Evolutionary conservation across 2,888 invertebrate species (phyloP), one percentile per base, ranked within the genome.

Genomic region (Aradus depressus): DNA sequence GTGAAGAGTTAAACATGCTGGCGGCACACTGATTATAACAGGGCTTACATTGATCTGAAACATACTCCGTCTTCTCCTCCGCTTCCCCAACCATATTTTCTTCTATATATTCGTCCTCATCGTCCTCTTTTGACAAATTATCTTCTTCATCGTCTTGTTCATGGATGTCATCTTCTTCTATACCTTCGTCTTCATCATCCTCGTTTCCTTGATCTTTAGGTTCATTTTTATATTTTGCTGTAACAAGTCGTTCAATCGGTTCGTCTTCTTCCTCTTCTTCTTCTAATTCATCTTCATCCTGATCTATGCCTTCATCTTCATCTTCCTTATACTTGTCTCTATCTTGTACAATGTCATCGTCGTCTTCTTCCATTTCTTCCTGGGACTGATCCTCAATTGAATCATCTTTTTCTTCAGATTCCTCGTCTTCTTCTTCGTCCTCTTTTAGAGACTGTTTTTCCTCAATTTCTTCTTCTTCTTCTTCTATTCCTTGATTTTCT

Each of bases 141-240:
- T 50, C 51, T 39, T 23, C 32, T 47, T 48, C 31, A 5, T 18
- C 28, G 28, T 26, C 45, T 28, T 32, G 66, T 32, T 68, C 65
- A 42, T 67, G 65, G 59, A 64, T 64, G 48, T 63, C 61, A 50
- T 64, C 60, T 21, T 61, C 58, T 22, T 58, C 53, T 38, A 67
- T 64, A 8, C 61, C 62, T 63, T 63, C 64, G 38, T 68, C 66
- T 41, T 67, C 65, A 34, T 66, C 65, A 35, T 67, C 64, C 53
- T 67, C 61, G 22, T 59, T 56, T 28, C 52, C 43, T 42, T 60
- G 57, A 45, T 60, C 59, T 45, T 66, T 63, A 50, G 65, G 64
- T 49, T 61, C 61, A 16, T 62, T 59, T n/a, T 50, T 48, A 18
- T 58, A 59, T 32, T 58, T 55, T 45, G 55, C 54, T 44, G 59